Conservation (phyloP, 2,113 vertebrate genomes). For the Prietella phreatophila region DNA sequence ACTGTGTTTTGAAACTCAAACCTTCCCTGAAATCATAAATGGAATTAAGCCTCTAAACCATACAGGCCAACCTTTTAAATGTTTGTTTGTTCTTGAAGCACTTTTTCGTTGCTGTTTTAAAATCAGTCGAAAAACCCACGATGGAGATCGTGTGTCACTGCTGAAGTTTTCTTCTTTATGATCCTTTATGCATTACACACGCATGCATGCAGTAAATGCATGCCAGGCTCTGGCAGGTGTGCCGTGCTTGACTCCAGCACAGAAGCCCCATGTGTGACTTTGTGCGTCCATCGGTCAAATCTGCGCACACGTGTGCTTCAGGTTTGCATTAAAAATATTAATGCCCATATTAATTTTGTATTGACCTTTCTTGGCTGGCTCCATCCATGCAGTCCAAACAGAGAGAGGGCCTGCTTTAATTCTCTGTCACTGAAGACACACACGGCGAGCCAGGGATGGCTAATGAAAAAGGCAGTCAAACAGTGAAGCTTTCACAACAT, state of each 20-base stretch:
- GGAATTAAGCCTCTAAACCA: conserved; percentile 67
- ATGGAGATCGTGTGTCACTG: conserved; percentile 41
- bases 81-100: conserved; percentile 57
- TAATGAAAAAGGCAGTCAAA: conserved; percentile 60
- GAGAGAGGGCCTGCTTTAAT: conserved; percentile 65
- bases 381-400: conserved; percentile 69
- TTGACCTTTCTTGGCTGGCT: conserved; percentile 72
- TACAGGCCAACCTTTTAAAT: conserved; percentile 61
- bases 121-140: conserved; percentile 63
- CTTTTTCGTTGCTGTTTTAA: conserved; percentile 67
- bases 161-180: conserved; percentile 49
- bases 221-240: conserved; percentile 17
- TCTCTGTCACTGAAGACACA: conserved; percentile 56
- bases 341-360: conserved; percentile 73
- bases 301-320: conserved; percentile 52
- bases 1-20: conserved; percentile 58
- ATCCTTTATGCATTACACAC: conserved; percentile 42
- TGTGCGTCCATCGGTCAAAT: conserved; percentile 65
- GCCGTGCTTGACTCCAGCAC: conserved; percentile 13
- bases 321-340: conserved; percentile 74
- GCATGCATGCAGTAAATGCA: conserved; percentile 10
- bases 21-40: conserved; percentile 61
- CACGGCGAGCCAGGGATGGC: conserved; percentile 46
- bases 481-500: conserved; percentile 55
- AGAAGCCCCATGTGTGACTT: conserved; percentile 65